Evolutionary conservation across 2,797 vertebrate genomes (phyloP).

Genomic region (Ctenopoma multispine): DNA sequence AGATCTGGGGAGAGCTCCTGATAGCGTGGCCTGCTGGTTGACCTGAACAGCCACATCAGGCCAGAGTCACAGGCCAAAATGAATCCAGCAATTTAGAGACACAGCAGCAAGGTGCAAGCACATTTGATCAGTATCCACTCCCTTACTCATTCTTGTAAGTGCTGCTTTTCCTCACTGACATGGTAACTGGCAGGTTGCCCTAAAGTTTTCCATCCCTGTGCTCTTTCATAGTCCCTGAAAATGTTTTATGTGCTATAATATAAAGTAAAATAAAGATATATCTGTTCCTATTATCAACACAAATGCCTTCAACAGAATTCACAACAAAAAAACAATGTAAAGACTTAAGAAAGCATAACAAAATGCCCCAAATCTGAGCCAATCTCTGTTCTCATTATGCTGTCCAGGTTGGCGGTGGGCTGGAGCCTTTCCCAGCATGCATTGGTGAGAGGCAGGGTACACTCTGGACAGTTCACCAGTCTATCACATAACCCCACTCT

Average conservation of each 20-base stretch:
- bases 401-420: conserved; percentile 36
- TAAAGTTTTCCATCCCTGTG: neutral
- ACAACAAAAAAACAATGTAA: neutral
- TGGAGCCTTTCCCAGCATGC: conserved; percentile 47
- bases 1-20: neutral
- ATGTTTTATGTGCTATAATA: neutral
- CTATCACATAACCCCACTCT: conserved; percentile 50
- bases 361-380: neutral
- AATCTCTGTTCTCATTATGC: conserved; percentile 16
- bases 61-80: conserved; percentile 4
- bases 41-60: too few species aligned
- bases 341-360: neutral
- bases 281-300: neutral
- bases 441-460: conserved; percentile 20
- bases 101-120: conserved; percentile 17
- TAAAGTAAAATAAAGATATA: neutral
- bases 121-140: neutral
- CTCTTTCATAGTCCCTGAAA: neutral
- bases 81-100: conserved; percentile 14
- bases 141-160: neutral
- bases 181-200: neutral
- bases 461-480: conserved; percentile 43
- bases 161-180: neutral
- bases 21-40: neutral
- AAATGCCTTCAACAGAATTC: neutral